phyloP scores from a whole-genome alignment of 2,113 vertebrate species.

The Paracanthobrama guichenoti region DNA sequence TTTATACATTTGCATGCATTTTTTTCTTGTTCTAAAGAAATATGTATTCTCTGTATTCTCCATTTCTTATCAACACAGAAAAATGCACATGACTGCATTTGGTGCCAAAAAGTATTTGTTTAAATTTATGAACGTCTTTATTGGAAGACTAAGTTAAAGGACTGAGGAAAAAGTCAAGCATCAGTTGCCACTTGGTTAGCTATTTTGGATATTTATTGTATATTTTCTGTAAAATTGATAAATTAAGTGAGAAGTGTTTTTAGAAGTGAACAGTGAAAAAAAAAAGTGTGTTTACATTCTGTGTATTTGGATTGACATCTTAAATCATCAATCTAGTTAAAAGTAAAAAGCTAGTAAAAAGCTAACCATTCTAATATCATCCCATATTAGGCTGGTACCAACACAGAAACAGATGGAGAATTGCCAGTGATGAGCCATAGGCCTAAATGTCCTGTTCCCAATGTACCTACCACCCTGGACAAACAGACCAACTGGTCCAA shows the following conservation, averaged over 20 bases:
- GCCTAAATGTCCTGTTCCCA: conserved; percentile 88
- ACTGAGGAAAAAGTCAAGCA: background rate
- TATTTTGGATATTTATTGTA: background rate
- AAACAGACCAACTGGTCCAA: conserved; percentile 97
- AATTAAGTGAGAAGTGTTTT: background rate
- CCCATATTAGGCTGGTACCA: conserved; percentile 83
- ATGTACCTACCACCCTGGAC: conserved; percentile 87
- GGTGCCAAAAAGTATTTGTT: background rate
- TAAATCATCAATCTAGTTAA: background rate
- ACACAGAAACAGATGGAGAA: conserved; percentile 82
- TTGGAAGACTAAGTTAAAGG: background rate
- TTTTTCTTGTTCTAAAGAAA: conserved; percentile 42
- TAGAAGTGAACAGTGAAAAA: too few relatives aligned
- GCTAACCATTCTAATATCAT: conserved; percentile 10
- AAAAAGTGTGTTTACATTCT: background rate
- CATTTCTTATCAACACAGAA: conserved; percentile 26
- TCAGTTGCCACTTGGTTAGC: background rate
- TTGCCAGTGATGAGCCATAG: conserved; percentile 83
- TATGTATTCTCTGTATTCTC: background rate
- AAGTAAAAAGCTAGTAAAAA: too few relatives aligned
- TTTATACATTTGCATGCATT: conserved; percentile 18
- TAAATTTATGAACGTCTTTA: background rate
- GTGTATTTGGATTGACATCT: background rate
- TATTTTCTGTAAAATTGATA: background rate
- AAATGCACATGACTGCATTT: background rate